Base-by-base conservation (phyloP, 2,888 invertebrate species). In the Yponomeuta cagnagella region DNA sequence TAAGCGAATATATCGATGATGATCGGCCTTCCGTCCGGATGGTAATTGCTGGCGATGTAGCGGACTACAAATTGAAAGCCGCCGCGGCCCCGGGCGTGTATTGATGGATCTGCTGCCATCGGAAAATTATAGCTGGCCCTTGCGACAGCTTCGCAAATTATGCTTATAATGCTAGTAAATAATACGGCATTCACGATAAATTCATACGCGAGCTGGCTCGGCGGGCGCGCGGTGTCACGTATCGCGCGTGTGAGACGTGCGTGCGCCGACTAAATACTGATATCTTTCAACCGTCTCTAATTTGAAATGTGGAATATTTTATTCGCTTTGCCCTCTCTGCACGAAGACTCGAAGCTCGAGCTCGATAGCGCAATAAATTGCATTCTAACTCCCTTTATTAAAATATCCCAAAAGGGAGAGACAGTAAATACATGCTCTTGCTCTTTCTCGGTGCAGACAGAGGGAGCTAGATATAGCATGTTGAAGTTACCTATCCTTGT, bases 91-190 rank as follows among this genome's bases (percentile, higher is more conserved):
- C 80, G 80, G 91, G 90, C 90, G 80, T 69, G 84, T 88, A 90
- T 90, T 91, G 91, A 92, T 91, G 91, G 91, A 92, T 92, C 85
- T 88, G 84, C 90, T 87, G 90, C 91, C 91, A 90, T 90, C 85
- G 85, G 81, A 81, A 90, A 91, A 91, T 92, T 92, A 90, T 89
- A 90, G 88, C 84, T 78, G 82, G 85, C 85, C 84, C 87, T 89
- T 89, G 90, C 90, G 91, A 92, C 91, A 91, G 90, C 90, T 89
- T 86, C 89, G 91, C 90, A 89, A 92, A 91, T 90, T 90, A 90
- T 91, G 89, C 90, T 87, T 88, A 90, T 90, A 91, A 91, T 90
- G 86, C 91, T 89, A 89, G 90, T 89, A 88, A 90, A 91, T 90
- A 90, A 89, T 89, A 89, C 81, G 76, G 80, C 80, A 77, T 80